Conservation (phyloP, 2,113 vertebrate species). For the Psophia crepitans region DNA sequence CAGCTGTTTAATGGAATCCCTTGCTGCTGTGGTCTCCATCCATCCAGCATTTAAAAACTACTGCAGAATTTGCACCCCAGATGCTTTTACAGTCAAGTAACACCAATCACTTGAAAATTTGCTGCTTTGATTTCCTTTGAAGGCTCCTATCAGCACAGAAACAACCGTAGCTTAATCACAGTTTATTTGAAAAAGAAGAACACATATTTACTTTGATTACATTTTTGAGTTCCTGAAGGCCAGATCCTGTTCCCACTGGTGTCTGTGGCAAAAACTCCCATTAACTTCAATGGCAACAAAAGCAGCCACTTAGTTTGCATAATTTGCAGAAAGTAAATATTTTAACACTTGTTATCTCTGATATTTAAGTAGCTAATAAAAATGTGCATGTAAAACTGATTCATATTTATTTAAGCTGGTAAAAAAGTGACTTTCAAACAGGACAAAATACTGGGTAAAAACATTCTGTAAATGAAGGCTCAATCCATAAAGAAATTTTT, state of each 20-base stretch:
- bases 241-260: background rate
- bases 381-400: constrained; percentile 8
- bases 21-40: background rate
- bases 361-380: constrained; percentile 56
- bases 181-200: constrained; percentile 12
- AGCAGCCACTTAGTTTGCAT: constrained; percentile 2
- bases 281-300: constrained; percentile 23
- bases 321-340: constrained; percentile 48
- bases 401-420: constrained; percentile 24
- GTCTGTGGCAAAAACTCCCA: constrained; percentile 1
- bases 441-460: constrained; percentile 14
- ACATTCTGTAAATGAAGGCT: background rate
- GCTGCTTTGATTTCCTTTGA: background rate
- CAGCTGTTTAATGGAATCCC: background rate
- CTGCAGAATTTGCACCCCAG: background rate
- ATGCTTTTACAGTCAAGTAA: background rate
- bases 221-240: background rate
- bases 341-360: constrained; percentile 29
- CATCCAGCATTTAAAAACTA: background rate
- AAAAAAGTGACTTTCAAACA: constrained; percentile 40
- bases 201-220: background rate
- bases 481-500: background rate
- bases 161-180: background rate
- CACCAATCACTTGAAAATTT: background rate
- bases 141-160: background rate